Evolutionary conservation across 2,113 vertebrate species (phyloP).

Genomic region (Galeopterus variegatus): DNA sequence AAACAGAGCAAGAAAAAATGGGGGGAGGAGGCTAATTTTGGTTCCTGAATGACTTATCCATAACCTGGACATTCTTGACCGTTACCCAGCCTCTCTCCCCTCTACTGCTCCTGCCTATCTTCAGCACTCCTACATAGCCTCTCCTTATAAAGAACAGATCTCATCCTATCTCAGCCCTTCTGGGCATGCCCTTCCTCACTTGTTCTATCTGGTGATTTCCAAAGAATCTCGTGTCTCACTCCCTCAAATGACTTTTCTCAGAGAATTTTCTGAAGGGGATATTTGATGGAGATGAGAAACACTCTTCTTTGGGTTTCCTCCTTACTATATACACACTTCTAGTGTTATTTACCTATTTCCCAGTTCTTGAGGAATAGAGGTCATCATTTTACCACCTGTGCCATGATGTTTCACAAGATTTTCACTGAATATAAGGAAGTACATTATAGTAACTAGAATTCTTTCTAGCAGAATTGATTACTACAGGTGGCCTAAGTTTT

Average conservation of each 20-base stretch:
- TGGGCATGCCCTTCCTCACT: background rate
- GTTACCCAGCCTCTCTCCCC: background rate
- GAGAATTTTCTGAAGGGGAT: background rate
- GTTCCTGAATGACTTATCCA: background rate
- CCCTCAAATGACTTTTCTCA: background rate
- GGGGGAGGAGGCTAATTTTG: too few relatives aligned
- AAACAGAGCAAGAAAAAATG: background rate
- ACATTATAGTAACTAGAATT: background rate
- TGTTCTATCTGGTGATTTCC: background rate
- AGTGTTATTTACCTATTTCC: background rate
- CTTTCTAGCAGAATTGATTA: too few relatives aligned
- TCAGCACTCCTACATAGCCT: background rate
- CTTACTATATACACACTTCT: too few relatives aligned
- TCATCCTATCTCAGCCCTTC: rapidly evolving
- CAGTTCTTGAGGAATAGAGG: background rate
- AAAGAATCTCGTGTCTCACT: background rate
- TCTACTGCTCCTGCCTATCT: too few relatives aligned
- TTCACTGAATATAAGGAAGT: background rate
- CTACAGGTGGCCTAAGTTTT: background rate
- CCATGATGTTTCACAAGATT: background rate
- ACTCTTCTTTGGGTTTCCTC: background rate
- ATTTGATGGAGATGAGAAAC: background rate
- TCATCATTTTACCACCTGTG: background rate
- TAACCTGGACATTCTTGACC: background rate
- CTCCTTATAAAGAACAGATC: background rate